Conservation (phyloP, 2,888 invertebrate species). For the Pomacea canaliculata region DNA sequence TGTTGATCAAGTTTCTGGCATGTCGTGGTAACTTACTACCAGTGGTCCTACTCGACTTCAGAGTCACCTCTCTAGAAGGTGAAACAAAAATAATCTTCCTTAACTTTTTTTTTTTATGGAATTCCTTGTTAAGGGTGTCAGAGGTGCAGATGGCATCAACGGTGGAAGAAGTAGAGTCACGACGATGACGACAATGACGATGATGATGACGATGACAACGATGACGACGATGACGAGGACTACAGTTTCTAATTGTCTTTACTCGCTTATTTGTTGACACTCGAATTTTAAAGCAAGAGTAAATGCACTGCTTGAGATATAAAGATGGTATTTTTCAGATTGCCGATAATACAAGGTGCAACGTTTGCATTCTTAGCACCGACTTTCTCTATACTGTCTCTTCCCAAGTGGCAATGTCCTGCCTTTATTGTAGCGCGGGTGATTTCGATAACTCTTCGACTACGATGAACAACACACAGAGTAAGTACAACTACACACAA, state of each 20-base stretch:
- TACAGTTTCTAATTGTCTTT: too few species aligned
- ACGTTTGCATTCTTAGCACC: constrained; percentile 64
- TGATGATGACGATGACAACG: constrained; percentile 9
- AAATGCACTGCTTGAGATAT: background rate
- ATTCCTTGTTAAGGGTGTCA: background rate
- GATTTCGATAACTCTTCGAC: too few species aligned
- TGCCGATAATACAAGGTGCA: constrained; percentile 66
- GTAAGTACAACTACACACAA: too few species aligned
- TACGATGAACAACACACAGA: too few species aligned
- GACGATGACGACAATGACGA: background rate
- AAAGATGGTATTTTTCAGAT: constrained; percentile 40
- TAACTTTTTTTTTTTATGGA: too few species aligned
- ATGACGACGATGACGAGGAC: background rate
- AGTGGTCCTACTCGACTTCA: too few species aligned
- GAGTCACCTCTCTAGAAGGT: too few species aligned
- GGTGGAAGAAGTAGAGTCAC: background rate
- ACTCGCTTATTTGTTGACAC: too few species aligned
- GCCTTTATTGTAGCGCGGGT: background rate
- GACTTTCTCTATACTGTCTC: constrained; percentile 55
- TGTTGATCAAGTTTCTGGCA: constrained; percentile 3
- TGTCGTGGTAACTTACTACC: constrained; percentile 17
- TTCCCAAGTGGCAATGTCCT: constrained; percentile 54
- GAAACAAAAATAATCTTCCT: too few species aligned
- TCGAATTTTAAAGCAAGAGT: background rate
- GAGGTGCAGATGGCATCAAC: background rate